These are phyloP conservation scores for Lathamus discolor DNA, from an alignment of 2,113 vertebrate species.

Conservation along the genomic window DNA sequence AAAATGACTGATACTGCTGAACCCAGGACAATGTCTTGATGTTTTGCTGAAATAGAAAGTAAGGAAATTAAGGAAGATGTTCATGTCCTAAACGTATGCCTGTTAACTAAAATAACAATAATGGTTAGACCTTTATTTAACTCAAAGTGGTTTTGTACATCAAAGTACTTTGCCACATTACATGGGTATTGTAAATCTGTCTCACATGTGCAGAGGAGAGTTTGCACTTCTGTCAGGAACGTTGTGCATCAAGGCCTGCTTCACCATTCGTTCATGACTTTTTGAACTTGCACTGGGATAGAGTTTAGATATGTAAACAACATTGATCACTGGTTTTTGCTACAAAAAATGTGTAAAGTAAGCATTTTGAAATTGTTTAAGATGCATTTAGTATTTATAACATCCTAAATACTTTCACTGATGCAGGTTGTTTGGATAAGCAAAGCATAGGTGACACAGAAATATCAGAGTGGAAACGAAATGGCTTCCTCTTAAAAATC, in stretches of 20 bases:
- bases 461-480: background rate
- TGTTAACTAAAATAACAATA: background rate
- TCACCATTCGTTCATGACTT: background rate
- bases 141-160: background rate
- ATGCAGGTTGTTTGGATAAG: background rate
- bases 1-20: too few species aligned
- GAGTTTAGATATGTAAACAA: background rate
- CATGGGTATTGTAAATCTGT: background rate
- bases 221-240: background rate
- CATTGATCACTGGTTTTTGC: background rate
- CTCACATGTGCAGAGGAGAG: background rate
- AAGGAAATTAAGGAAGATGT: background rate
- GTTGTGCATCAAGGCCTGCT: background rate
- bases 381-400: background rate
- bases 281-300: background rate
- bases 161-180: background rate
- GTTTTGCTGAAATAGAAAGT: background rate
- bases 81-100: fast-evolving
- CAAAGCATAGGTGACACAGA: background rate
- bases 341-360: background rate
- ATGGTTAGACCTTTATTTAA: background rate
- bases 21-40: background rate
- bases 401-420: background rate
- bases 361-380: background rate
- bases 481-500: background rate